Base-by-base conservation (phyloP, 2,113 vertebrate species). In the Mobula birostris region DNA sequence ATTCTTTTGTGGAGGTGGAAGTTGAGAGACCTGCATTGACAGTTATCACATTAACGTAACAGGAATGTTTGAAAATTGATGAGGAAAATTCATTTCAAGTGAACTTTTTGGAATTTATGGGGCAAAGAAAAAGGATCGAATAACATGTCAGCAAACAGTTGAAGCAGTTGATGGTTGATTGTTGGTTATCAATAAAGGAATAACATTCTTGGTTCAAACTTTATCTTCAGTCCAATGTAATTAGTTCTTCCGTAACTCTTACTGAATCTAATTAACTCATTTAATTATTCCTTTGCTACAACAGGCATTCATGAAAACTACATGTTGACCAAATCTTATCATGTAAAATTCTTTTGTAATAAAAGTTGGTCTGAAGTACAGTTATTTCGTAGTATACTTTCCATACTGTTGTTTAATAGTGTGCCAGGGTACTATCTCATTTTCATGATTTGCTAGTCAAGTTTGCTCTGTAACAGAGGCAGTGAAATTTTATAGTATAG, bases 311-410 rank as follows among this genome's bases (percentile, higher is more conserved):
- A 90, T 32, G 19, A 40, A 93, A 93, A 74, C 32, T 56, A 74
- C 12, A 24, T 93, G 36, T 68, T 74, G 90, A 74, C 91, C 74
- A 27, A 90, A 66, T 63, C 61, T 90, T 90, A 93, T 48, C 36
- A 93, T 93, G 68, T 74, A 74, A 93, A 74, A 93, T 27, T n/a
- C 2, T n/a, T 90, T 66, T 66, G 61, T 90, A 63, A 93, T 27
- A 93, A 92, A 92, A 72, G 19, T 6, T 68, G n/a, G 58, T 68
- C 70, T 93, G 68, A 93, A 93, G 15, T 93, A 40, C 36, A 93
- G 32, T 40, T 92, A 5, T 92, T 92, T 21, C 17, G 40, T 92
- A 40, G 29, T 88, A 88, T 40, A 58, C 58, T 14, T 21, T 70
- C n/a, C 70, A 8, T 36, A n/a, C 6, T 91, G 87, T 70, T 91